Base-by-base conservation (phyloP, 2,888 invertebrate genomes). In the Lordiphosa andalusiaca region DNA sequence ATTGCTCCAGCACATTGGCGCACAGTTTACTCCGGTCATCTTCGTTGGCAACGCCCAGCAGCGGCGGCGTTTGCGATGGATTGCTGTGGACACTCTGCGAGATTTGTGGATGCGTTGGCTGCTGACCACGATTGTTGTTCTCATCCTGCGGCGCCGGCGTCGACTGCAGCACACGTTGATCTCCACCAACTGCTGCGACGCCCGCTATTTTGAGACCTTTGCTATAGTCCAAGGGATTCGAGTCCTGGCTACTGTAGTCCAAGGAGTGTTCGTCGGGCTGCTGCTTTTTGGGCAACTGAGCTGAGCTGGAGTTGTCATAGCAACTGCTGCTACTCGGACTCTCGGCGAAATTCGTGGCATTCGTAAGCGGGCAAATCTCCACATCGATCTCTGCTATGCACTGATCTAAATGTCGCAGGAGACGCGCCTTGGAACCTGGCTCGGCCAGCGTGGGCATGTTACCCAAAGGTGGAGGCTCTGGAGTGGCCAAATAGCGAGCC, bases 341-440 rank as follows among this genome's bases (percentile, higher is more conserved):
- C 21, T 88, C 87, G 6, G 80, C 83, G 60, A 84, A 86, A n/a
- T 70, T 83, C 3, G 84, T 70, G 10, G 82, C 71, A 12, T 58
- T 53, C 6, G 82, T 67, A 47, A 86, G 87, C 42, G 89, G 89
- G 57, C 91, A 91, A 49, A 92, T 90, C 83, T 92, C 92, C 46
- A 92, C 86, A 78, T 92, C 92, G 42, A 92, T 90, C 76, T 92
- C 92, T 1, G 91, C 91, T 42, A 92, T 91, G 81, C 92, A 92
- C 70, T 91, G 91, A 83, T 92, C 92, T 69, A 92, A 84, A 80
- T 92, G 92, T 3, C 92, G 90, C 25, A 92, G 84, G 41, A 92
- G 85, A 30, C 92, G 89, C 53, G 92, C 91, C 73, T 92, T 92
- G 6, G 92, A 90, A 2, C 91, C 91, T 0, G 91, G 91, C 64